phyloP scores from a whole-genome alignment of 2,113 vertebrate species.

The Ophiodon elongatus region DNA sequence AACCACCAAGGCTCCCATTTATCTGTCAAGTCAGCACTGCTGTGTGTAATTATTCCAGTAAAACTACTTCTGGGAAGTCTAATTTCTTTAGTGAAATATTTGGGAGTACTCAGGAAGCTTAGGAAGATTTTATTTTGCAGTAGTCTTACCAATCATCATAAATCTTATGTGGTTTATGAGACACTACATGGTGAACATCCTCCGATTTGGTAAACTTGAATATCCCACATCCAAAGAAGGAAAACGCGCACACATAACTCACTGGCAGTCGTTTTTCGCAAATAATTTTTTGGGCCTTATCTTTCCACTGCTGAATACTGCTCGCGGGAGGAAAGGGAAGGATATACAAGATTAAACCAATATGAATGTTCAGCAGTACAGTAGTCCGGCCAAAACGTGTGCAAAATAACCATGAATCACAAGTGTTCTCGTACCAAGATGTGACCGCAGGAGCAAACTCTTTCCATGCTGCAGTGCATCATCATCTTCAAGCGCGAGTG shows the following conservation, averaged over 20 bases:
- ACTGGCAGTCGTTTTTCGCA: neutral
- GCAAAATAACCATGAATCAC: conserved; percentile 77
- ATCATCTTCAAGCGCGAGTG: conserved; percentile 43
- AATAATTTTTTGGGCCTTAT: conserved; percentile 24
- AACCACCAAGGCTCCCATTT: neutral
- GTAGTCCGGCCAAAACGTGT: conserved; percentile 70
- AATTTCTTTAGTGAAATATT: conserved; percentile 12
- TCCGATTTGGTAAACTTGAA: conserved; percentile 31
- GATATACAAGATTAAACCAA: conserved; percentile 61
- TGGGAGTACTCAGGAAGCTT: neutral
- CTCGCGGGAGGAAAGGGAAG: conserved; percentile 29
- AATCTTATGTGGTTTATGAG: conserved; percentile 21
- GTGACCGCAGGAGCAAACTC: conserved; percentile 75
- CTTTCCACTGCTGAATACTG: conserved; percentile 26
- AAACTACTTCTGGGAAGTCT: conserved; percentile 40
- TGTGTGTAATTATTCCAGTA: conserved; percentile 33
- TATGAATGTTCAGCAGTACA: conserved; percentile 51
- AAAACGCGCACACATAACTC: conserved; percentile 24
- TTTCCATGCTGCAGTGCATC: conserved; percentile 73
- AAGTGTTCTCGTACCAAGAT: conserved; percentile 64
- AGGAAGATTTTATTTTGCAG: conserved; percentile 28
- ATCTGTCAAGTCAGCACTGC: conserved; percentile 13
- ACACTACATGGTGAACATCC: conserved; percentile 2
- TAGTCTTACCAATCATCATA: conserved; percentile 22
- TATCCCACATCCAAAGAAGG: conserved; percentile 14